Evolutionary conservation across 1,140 invertebrate genomes (phyloP).

Genomic region (Acromyrmex echinatior): DNA sequence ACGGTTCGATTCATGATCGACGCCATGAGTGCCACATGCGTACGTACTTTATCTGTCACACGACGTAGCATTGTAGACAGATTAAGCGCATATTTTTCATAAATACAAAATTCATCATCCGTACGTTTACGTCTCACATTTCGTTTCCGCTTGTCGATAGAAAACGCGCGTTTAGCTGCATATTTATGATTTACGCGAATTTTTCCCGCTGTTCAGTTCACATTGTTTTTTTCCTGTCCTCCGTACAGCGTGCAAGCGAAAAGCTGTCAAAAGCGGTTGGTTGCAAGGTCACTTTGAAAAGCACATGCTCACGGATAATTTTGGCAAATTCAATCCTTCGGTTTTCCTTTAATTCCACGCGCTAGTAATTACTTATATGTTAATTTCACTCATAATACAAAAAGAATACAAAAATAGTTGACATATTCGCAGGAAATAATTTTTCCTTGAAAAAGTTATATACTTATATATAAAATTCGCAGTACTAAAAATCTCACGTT

Average conservation of each 20-base stretch:
- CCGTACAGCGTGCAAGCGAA: conserved; percentile 1
- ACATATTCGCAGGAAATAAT: not conserved
- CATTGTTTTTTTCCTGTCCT: conserved; percentile 43
- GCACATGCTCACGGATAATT: conserved; percentile 30
- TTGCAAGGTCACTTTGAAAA: conserved; percentile 18
- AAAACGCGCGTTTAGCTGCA: conserved; percentile 25
- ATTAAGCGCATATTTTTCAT: conserved; percentile 45
- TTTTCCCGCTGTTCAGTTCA: conserved; percentile 6
- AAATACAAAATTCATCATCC: conserved; percentile 36
- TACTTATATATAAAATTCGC: not conserved
- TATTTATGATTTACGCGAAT: conserved; percentile 28
- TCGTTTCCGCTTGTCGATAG: conserved; percentile 34
- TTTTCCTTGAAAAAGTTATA: conserved; percentile 7
- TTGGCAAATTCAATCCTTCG: conserved; percentile 6
- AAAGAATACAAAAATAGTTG: not conserved
- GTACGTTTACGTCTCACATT: conserved; percentile 15
- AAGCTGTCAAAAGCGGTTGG: conserved; percentile 52
- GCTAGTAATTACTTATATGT: conserved; percentile 40
- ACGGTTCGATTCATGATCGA: not conserved
- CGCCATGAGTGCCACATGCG: not conserved
- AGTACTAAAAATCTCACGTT: not conserved
- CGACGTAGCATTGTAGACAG: not conserved
- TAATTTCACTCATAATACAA: conserved; percentile 24
- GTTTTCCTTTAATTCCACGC: conserved; percentile 21
- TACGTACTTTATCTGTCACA: conserved; percentile 25